Base-by-base conservation (phyloP, 2,113 vertebrate species). In the Hippolais icterina region DNA sequence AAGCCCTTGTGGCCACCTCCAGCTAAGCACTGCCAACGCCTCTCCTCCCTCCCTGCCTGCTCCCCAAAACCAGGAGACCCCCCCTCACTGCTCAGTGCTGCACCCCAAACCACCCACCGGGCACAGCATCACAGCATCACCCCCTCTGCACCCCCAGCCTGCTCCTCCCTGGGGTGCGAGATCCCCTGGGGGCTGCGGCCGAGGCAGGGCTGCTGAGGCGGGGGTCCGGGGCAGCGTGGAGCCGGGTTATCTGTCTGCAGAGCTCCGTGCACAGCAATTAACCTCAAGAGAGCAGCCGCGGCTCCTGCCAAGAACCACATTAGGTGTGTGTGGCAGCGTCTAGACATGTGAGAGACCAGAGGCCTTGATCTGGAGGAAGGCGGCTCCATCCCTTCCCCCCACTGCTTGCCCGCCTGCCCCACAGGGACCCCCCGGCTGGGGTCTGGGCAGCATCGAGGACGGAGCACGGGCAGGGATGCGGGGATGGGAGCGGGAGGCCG, bases 281-380 rank as follows among this genome's bases (percentile, higher is more conserved):
- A 96, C 95, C 96, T 94, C 95, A 13, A 57, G 95, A 94, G 96
- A 96, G 95, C 91, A 87, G 90, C 89, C 28, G 49, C 9, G 22
- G 95, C 95, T 92, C 92, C 96, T 97, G 96, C 96, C 96, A 97
- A 97, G 90, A 97, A 96, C 95, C 96, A 93, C 96, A 97, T 97
- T 96, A 95, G 96, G 96, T 97, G 96, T 88, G 94, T 96, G 95
- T 94, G 96, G 96, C 96, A 95, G 93, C 41, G 96, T 97, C 96
- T 97, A 97, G 96, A 97, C 96, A 95, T 87, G 95, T 33, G 37
- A 96, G 93, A 96, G 96, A 96, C 81, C 95, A 96, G 96, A 93
- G 91, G 96, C 95, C 96, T 96, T 92, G 87, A 94, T 89, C 96
- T 77, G 96, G 83, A 96, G 93, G 64, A 81, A 94, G 81, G 39